Conservation (phyloP, 2,888 invertebrate genomes). For the Taphrorychus bicolor region DNA sequence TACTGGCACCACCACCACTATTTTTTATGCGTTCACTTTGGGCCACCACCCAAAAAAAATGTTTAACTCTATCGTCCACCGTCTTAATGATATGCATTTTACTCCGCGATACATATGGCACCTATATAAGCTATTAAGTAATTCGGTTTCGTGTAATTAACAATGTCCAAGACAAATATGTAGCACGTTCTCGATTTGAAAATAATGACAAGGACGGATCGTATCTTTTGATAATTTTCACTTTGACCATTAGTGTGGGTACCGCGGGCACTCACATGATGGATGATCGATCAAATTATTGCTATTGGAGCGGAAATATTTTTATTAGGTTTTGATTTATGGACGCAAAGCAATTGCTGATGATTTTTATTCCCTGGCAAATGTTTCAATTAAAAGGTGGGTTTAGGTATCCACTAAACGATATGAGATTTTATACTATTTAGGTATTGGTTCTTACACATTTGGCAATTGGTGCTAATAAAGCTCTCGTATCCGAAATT, state of each 20-base stretch:
- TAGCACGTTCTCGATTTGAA: conserved; percentile 16
- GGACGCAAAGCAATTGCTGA: no score
- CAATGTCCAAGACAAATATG: conserved; percentile 10
- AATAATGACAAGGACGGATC: conserved; percentile 24
- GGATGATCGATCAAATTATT: neutral
- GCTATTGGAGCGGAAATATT: neutral
- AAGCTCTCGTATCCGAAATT: no score
- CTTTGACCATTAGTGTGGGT: neutral
- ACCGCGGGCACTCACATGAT: neutral
- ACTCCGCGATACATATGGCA: conserved; percentile 1
- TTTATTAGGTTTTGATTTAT: neutral
- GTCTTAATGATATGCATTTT: conserved; percentile 21
- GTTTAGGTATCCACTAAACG: no score
- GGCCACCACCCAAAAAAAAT: conserved; percentile 16
- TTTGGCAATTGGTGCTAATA: neutral
- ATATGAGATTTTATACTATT: no score
- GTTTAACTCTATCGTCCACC: conserved; percentile 6
- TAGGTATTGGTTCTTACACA: no score
- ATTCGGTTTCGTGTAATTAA: conserved; percentile 13
- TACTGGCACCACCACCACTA: conserved; percentile 4
- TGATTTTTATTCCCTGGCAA: no score
- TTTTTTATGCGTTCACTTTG: conserved; percentile 15
- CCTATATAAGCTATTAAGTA: conserved; percentile 11
- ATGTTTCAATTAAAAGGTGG: no score
- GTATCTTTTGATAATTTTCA: conserved; percentile 12